Percentiles rank a stretch among this genome's conserved stretches.
These are phyloP conservation scores for Umimayanthus kanabou DNA, from an alignment of 92 coral and sea anemone species.

Conservation along the genomic window DNA sequence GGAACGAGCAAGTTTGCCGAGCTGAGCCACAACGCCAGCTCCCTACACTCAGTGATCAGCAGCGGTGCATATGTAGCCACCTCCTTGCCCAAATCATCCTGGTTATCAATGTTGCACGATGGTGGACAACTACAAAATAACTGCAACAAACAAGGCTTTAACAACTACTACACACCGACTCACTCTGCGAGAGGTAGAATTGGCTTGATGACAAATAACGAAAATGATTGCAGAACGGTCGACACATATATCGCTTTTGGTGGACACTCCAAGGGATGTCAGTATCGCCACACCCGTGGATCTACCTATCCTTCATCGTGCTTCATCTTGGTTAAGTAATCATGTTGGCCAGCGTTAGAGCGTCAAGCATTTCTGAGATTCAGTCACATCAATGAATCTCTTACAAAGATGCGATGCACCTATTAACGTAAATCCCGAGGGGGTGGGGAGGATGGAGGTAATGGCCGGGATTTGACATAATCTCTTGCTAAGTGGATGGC, in stretches of 20 bases:
- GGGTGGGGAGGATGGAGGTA: no score
- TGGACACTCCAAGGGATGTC: neutral
- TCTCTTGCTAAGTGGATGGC: no score
- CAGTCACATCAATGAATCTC: no score
- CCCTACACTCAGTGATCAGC: conserved; percentile 1
- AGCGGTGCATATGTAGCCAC: neutral
- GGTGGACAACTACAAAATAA: neutral
- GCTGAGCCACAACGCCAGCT: conserved; percentile 13
- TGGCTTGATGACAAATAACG: neutral
- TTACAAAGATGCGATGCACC: no score
- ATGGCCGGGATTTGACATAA: no score
- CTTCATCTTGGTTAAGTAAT: neutral
- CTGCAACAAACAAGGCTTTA: neutral
- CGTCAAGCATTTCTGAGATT: no score
- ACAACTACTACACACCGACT: neutral
- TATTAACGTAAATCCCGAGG: no score
- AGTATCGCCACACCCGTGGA: neutral
- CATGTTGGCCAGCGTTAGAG: neutral
- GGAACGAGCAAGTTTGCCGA: neutral
- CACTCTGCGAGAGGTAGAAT: neutral
- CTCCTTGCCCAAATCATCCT: neutral
- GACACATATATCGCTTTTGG: neutral
- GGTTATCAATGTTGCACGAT: neutral
- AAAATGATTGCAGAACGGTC: neutral
- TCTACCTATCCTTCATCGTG: neutral